Evolutionary conservation across 2,113 vertebrate genomes (phyloP), one percentile per base, ranked within the genome.

Genomic region (Lanius collurio): DNA sequence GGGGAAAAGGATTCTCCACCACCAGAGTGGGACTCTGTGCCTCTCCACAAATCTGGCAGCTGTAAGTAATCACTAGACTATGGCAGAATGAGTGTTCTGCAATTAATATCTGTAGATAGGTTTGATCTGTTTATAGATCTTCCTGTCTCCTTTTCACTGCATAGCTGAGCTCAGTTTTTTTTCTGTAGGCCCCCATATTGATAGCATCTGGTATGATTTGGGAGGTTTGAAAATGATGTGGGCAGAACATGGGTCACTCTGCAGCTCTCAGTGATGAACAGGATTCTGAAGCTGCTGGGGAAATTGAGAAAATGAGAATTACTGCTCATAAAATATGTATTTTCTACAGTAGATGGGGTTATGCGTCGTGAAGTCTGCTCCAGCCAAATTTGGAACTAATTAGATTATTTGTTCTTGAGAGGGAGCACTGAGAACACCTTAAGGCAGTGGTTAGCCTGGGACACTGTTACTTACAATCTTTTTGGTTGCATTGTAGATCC

Each of bases 1-100:
- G 99, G 99, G 28, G 99, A 99, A 96, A 99, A 99, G 94, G 99
- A 99, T 71, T 99, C 98, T 50, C 98, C 99, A 7, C 97, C 99
- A 9, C 99, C 99, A 2, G 99, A 99, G 96, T 99, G 99, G 99
- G 99, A 99, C 35, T 98, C 97, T 0, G 97, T 99, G 63, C 99
- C 99, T 26, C 92, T 99, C 75, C 97, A 98, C 95, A 98, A 98
- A 97, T 96, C 98, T 71, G 97, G 98, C 96, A 98, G 98, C 97
- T 98, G 99, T 99, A 97, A 99, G 99, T 98, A 97, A 60, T 30
- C 7, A 1, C 19, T 77, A 62, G 35, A 76, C 9, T 9, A 23
- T 42, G 50, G 42, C 30, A 65, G 67, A 71, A 77, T 68, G 39
- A 64, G 30, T 86, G 39, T 80, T 67, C 57, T 87, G 49, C 52